Percentiles rank a stretch among this genome's conserved stretches.
These are phyloP conservation scores for Drosophila anceps DNA, from an alignment of 2,888 invertebrate species.

Conservation along the genomic window DNA sequence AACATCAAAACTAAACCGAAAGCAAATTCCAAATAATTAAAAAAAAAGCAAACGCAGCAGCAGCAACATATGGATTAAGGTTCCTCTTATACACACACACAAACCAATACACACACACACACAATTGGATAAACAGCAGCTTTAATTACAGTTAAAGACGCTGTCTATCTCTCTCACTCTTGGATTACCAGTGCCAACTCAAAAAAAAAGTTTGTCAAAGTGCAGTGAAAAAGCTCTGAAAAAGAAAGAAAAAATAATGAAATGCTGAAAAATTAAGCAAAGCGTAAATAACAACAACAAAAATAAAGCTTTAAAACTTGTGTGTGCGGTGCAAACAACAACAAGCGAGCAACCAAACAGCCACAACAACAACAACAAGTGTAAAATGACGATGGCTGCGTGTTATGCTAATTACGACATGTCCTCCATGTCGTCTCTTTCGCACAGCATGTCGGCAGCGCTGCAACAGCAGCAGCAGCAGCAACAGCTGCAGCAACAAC, in stretches of 20 bases:
- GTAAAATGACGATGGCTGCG: slow-evolving; percentile 85
- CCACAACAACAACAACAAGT: slow-evolving; percentile 5
- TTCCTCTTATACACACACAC: slow-evolving; percentile 73
- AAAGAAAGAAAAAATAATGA: slow-evolving; percentile 52
- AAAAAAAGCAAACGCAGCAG: slow-evolving; percentile 26
- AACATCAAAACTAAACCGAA: slow-evolving; percentile 29
- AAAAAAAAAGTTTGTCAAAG: slow-evolving; percentile 42
- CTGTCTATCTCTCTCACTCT: slow-evolving; percentile 52
- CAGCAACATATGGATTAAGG: slow-evolving; percentile 83
- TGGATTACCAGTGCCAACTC: slow-evolving; percentile 85
- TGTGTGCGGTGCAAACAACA: slow-evolving; percentile 26
- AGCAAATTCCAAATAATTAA: slow-evolving; percentile 21
- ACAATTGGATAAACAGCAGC: slow-evolving; percentile 74
- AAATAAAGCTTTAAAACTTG: slow-evolving; percentile 23
- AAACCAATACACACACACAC: slow-evolving; percentile 34
- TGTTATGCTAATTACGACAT: slow-evolving; percentile 85
- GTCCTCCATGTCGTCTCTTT: slow-evolving; percentile 70
- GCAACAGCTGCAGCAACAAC: slow-evolving; percentile 57
- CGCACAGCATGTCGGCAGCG: slow-evolving; percentile 82
- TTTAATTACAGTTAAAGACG: slow-evolving; percentile 67
- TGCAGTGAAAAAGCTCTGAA: slow-evolving; percentile 42
- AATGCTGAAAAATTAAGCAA: slow-evolving; percentile 41
- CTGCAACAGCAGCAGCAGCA: slow-evolving; percentile 69
- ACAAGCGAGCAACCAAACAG: too few relatives aligned
- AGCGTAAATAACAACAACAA: not conserved